A percentile compares a stretch with the other conserved stretches of the same genome.
phyloP scores from a whole-genome alignment of 2,888 invertebrate genomes.

The Plebejus argus region DNA sequence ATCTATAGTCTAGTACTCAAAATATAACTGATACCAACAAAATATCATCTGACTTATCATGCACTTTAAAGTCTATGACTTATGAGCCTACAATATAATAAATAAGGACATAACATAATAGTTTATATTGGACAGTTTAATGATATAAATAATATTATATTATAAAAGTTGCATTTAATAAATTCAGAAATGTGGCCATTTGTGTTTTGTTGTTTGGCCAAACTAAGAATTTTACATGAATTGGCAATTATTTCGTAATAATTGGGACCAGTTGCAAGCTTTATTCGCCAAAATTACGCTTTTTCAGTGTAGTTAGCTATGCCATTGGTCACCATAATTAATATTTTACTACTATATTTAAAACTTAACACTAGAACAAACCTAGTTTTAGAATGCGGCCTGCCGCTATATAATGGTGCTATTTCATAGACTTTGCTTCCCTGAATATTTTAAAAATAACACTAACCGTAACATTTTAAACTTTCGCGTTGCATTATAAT shows the following conservation, averaged over 20 bases:
- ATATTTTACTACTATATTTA: conserved; percentile 7
- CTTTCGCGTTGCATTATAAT: no score
- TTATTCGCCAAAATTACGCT: neutral
- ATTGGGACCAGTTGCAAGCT: conserved; percentile 11
- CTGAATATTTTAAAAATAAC: conserved; percentile 26
- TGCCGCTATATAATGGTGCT: conserved; percentile 32
- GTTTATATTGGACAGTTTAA: neutral
- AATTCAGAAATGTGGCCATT: neutral
- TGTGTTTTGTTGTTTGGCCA: no score
- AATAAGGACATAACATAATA: neutral
- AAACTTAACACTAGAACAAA: conserved; percentile 13
- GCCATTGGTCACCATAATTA: conserved; percentile 3
- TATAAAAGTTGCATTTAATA: no score
- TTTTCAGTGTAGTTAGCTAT: neutral
- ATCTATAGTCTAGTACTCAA: neutral
- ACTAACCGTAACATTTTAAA: no score
- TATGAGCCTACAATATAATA: neutral
- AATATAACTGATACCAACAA: neutral
- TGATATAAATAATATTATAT: neutral
- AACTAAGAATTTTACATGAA: conserved; percentile 12
- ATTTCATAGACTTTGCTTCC: conserved; percentile 31
- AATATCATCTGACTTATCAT: neutral
- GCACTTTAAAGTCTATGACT: neutral
- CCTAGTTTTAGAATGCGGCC: conserved; percentile 17
- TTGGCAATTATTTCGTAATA: conserved; percentile 12